Evolutionary conservation across 2,113 vertebrate genomes (phyloP), one percentile per base, ranked within the genome.

Genomic region (Mugil cephalus): DNA sequence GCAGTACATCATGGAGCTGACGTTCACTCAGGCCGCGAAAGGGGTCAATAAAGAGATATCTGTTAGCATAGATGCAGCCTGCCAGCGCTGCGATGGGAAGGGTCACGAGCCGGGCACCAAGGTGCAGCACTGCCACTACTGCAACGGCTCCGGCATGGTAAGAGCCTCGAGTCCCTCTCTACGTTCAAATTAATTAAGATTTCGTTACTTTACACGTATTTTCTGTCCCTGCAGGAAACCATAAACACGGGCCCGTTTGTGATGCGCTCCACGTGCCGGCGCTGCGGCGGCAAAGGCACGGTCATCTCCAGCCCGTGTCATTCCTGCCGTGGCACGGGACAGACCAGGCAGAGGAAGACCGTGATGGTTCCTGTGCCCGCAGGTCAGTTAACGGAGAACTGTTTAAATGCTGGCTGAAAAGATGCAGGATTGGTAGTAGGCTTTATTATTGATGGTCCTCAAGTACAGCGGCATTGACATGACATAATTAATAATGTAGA

Each of bases 211-310:
- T 18, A 48, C 10, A 5, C 8, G 0, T 24, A 1, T n/a, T 7
- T 48, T 6, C 9, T 21, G n/a, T 39, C 4, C 12, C 19, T 11
- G 40, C 34, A 99, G 98, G 98, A 99, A 91, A 99, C 98, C 0
- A 92, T 99, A 79, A 99, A 98, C 45, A 99, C 96, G 0, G 98
- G 98, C 2, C 98, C 98, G 0, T 99, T 99, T 0, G 97, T 99
- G 59, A 99, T 99, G 98, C 95, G 97, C 1, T 99, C 98, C 3
- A 98, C 96, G 0, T 99, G 98, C 61, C 95, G 97, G 0, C 95
- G 96, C 13, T 99, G 98, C 6, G 85, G 93, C 0, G 98, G 98
- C 7, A 95, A 95, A 4, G 98, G 98, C 48, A 90, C 94, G 2
- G 90, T 97, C 69, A 91, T 98, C 45, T 94, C 95, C 0, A 91